A percentile compares a stretch with the other conserved stretches of the same genome.
Conservation (phyloP, 1,140 invertebrate genomes). For the Vollenhovia emeryi region DNA sequence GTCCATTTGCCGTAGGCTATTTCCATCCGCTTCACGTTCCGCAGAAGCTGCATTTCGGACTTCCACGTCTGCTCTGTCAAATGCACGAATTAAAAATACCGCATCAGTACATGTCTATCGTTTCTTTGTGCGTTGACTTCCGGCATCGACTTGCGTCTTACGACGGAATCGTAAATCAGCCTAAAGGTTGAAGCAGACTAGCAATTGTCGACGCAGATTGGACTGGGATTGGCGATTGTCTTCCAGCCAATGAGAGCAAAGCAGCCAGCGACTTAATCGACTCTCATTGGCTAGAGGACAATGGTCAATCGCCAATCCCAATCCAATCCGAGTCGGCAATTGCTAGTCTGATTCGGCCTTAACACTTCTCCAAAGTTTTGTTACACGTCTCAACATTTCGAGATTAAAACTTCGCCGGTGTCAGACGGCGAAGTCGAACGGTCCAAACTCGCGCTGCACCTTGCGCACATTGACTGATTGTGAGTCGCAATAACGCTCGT, state of each 20-base stretch:
- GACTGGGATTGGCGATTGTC: too few species aligned
- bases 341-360: too few species aligned
- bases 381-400: not conserved
- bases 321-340: too few species aligned
- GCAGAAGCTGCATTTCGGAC: not conserved
- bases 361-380: not conserved
- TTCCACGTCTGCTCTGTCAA: not conserved
- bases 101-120: not conserved
- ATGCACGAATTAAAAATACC: not conserved
- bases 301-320: too few species aligned
- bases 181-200: too few species aligned
- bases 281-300: too few species aligned
- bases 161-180: too few species aligned
- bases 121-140: too few species aligned
- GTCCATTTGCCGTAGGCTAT: not conserved
- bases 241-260: too few species aligned
- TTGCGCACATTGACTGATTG: not conserved
- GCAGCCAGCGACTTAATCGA: too few species aligned
- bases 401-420: not conserved
- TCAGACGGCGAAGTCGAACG: not conserved
- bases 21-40: conserved; percentile 8
- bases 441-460: not conserved
- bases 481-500: not conserved
- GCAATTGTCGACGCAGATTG: too few species aligned
- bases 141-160: too few species aligned